Conservation (phyloP, 2,797 vertebrate species). For the Dryobates pubescens region DNA sequence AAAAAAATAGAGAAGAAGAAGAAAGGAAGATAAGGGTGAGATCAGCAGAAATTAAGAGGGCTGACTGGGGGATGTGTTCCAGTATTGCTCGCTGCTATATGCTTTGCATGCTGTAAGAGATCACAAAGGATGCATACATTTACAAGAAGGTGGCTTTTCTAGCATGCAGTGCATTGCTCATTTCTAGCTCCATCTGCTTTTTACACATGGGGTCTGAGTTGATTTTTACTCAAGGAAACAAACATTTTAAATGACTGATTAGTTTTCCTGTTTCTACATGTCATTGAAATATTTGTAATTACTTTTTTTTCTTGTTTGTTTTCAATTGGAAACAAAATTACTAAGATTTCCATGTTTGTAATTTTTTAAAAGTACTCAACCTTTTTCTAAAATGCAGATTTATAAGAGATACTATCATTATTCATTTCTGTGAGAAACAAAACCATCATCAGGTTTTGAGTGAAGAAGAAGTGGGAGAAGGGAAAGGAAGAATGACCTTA, state of each 20-base stretch:
- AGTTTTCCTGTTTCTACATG: background rate
- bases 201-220: background rate
- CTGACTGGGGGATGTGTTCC: background rate
- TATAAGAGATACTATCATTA: background rate
- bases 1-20: background rate
- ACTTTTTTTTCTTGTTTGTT: background rate
- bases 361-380: background rate
- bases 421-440: background rate
- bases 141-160: background rate
- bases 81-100: background rate
- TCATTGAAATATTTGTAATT: too few species aligned
- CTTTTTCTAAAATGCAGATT: background rate
- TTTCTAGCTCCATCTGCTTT: background rate
- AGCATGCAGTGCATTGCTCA: background rate
- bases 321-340: background rate
- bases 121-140: slow-evolving; percentile 4
- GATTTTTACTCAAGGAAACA: background rate
- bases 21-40: background rate
- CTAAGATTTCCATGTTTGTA: background rate
- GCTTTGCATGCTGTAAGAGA: background rate
- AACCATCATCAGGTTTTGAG: background rate
- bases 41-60: slow-evolving; percentile 38
- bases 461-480: background rate
- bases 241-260: background rate
- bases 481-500: background rate